phyloP scores from a whole-genome alignment of 2,888 invertebrate genomes.

The Caenorhabditis sinica region DNA sequence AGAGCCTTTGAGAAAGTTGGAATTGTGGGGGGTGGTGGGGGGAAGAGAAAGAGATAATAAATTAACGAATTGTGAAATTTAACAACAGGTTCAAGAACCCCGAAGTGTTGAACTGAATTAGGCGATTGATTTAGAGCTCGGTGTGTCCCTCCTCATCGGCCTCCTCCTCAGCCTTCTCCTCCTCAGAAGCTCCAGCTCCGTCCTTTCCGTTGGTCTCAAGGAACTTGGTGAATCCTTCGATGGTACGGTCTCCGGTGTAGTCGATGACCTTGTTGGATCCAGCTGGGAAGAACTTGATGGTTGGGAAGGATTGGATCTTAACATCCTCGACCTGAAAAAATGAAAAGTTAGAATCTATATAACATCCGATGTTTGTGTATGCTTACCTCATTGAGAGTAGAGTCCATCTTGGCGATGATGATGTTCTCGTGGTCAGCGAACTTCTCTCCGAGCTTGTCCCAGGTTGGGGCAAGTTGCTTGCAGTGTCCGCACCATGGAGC shows the following conservation, averaged over 20 bases:
- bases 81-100: slow-evolving; percentile 64
- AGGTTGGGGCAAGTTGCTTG: slow-evolving; percentile 97
- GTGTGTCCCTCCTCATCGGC: slow-evolving; percentile 78
- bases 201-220: slow-evolving; percentile 93
- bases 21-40: neutral
- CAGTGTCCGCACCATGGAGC: slow-evolving; percentile 90
- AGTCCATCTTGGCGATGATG: slow-evolving; percentile 98
- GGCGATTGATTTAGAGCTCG: slow-evolving; percentile 73
- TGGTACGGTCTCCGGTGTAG: slow-evolving; percentile 95
- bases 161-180: slow-evolving; percentile 82
- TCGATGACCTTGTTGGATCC: slow-evolving; percentile 92
- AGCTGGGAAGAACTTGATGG: slow-evolving; percentile 95
- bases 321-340: slow-evolving; percentile 80
- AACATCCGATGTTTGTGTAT: neutral
- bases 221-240: slow-evolving; percentile 95
- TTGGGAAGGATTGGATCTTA: slow-evolving; percentile 88
- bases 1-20: slow-evolving; percentile 35
- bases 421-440: slow-evolving; percentile 90
- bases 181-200: slow-evolving; percentile 85
- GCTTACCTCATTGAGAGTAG: slow-evolving; percentile 94
- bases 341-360: neutral
- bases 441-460: slow-evolving; percentile 95
- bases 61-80: slow-evolving; percentile 51
- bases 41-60: slow-evolving; percentile 42
- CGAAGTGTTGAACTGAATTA: slow-evolving; percentile 41